Conservation (phyloP, 2,113 vertebrate species). For the Pagrus major region DNA sequence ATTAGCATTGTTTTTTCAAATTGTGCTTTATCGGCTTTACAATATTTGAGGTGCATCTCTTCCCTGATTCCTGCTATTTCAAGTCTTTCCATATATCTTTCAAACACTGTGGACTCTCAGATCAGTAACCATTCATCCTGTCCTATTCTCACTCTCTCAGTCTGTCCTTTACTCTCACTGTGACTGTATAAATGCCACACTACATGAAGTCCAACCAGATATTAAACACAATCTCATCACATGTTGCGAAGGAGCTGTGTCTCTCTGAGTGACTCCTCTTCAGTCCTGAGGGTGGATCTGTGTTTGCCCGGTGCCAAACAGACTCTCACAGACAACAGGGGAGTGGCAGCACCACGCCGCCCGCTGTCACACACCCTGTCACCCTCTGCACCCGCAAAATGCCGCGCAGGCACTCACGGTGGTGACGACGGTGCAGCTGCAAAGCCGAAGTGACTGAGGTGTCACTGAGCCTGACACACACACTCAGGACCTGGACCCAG, state of each 20-base stretch:
- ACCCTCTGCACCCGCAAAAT: slow-evolving; percentile 38
- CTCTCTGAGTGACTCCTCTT: slow-evolving; percentile 20
- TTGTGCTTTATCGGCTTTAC: no score
- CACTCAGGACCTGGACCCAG: slow-evolving; percentile 45
- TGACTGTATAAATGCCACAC: background rate
- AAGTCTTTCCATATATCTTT: background rate
- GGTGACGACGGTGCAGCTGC: slow-evolving; percentile 13
- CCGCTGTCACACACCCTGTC: slow-evolving; percentile 42
- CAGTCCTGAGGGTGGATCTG: slow-evolving; percentile 37
- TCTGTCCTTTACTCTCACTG: background rate
- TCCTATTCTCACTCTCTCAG: background rate
- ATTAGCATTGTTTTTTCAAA: no score
- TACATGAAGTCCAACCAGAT: background rate
- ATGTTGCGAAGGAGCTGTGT: background rate
- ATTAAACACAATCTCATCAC: background rate
- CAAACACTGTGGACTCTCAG: background rate
- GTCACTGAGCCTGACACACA: slow-evolving; percentile 70
- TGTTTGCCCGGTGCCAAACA: slow-evolving; percentile 32
- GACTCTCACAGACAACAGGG: slow-evolving; percentile 33
- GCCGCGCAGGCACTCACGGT: slow-evolving; percentile 34
- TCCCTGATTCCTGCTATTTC: background rate
- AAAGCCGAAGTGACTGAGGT: slow-evolving; percentile 60
- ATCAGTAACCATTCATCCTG: background rate
- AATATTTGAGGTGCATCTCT: background rate
- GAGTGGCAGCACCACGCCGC: background rate